Evolutionary conservation across 2,888 invertebrate species (phyloP), one percentile per base, ranked within the genome.

Genomic region (Chaitophorus viminalis): DNA sequence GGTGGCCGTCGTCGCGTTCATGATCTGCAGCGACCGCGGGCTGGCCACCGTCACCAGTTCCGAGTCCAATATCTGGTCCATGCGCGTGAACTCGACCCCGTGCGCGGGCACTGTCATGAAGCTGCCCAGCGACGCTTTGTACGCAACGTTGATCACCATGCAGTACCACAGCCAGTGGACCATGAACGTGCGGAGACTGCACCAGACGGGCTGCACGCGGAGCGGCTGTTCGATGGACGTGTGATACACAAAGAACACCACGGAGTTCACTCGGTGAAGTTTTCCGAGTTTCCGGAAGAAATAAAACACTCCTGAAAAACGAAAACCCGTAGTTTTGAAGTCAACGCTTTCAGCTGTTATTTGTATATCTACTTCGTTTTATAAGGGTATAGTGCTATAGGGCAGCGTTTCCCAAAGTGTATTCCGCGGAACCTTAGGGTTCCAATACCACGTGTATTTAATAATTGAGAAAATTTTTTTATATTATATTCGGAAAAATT

Each of bases 101-200:
- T 87, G 89, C 33, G 78, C 65, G 18, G 89, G 89, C 29, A 89
- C 89, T 29, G 89, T 89, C 77, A 89, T 89, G 76, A 89, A 89
- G 18, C 89, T 89, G 21, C 89, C 89, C 33, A 89, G 75, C 6
- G 89, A 88, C 9, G 89, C 89, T 46, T 88, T 89, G 88, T 89
- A 89, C 25, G 89, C 89, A 9, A 89, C 88, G 39, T 89, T 86
- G 29, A 89, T 89, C 31, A 89, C 84, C 81, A 89, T 87, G 60
- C 89, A 88, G 54, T 89, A 89, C 74, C 88, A 89, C 33, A 88
- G 52, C 84, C 89, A 89, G 65, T 88, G 89, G 8, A 87, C 36
- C 65, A 89, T 83, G 54, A 89, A 85, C 52, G 89, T 77, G 39
- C 88, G 85, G 18, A 89, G 70, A 39, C 88, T 88, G 25, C 85